These are phyloP conservation scores for Nothura maculosa DNA, from an alignment of 2,797 vertebrate species.

Conservation along the genomic window DNA sequence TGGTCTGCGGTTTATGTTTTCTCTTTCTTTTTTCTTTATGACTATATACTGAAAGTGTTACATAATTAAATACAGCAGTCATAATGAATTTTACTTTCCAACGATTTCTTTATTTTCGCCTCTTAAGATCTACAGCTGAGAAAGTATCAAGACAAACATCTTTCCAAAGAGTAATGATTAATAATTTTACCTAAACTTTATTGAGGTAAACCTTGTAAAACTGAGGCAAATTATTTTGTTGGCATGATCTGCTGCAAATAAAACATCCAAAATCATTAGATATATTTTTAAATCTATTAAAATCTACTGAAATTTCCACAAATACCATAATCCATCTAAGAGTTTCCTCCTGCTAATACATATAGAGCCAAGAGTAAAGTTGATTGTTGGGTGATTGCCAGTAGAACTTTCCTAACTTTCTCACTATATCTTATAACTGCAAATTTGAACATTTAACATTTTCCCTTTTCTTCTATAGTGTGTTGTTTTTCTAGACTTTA, in stretches of 20 bases:
- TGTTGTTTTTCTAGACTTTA: background rate
- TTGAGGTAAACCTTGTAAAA: background rate
- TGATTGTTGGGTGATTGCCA: background rate
- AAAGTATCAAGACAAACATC: background rate
- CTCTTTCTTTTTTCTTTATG: background rate
- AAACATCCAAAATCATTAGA: constrained; percentile 1
- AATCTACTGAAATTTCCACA: background rate
- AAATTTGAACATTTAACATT: background rate
- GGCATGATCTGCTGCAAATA: background rate
- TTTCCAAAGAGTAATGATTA: background rate
- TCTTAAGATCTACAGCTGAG: background rate
- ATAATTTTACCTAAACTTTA: background rate
- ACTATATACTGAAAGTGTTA: background rate
- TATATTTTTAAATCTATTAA: background rate
- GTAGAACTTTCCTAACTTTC: background rate
- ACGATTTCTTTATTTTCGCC: background rate
- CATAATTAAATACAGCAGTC: background rate
- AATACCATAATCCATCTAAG: background rate
- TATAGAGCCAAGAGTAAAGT: background rate
- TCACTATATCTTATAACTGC: background rate
- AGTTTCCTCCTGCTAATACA: background rate
- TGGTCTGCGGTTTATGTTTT: background rate
- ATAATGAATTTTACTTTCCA: background rate
- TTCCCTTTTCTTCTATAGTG: background rate
- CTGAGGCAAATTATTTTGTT: background rate